Evolutionary conservation across 2,113 vertebrate species (phyloP), one percentile per base, ranked within the genome.

Genomic region (Cranoglanis bouderius): DNA sequence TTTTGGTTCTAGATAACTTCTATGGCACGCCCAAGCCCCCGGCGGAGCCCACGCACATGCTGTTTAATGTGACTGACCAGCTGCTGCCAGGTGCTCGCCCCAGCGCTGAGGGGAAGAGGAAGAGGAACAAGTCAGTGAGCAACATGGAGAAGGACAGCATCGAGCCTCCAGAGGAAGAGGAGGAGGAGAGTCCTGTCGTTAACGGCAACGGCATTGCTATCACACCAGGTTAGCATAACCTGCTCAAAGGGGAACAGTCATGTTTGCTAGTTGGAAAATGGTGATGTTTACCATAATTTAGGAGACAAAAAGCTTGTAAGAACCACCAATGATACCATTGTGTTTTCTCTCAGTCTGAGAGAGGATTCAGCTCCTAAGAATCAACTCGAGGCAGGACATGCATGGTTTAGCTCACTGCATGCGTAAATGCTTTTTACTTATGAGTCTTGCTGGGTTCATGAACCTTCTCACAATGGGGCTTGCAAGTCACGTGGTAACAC

Each of bases 21-120:
- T 99, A 99, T 97, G 98, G 98, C 91, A 99, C 98, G 38, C 98
- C 98, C 0, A 99, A 99, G 93, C 98, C 98, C 93, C 98, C 98
- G 90, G 98, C 98, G 67, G 98, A 99, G 94, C 98, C 98, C 5
- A 96, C 97, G 92, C 97, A 97, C 10, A 93, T 99, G 92, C 95
- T 98, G 94, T 96, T 99, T 97, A 99, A 99, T 99, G 98, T 99
- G 93, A 98, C 98, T 94, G 98, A 99, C 92, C 97, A 98, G 94
- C 95, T 99, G 94, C 95, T 99, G 93, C 98, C 98, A n/a, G 98
- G 98, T 93, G 98, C 97, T 94, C 97, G 97, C 94, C 98, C 98
- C 91, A 99, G 98, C 85, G 96, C 98, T 90, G 97, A 99, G 96
- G 98, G 98, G 92, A 99, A 99, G 92, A 96, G 98, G 89, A 99